Base-by-base conservation (phyloP, 2,888 invertebrate genomes). In the Eueremaeus valkanovi region DNA sequence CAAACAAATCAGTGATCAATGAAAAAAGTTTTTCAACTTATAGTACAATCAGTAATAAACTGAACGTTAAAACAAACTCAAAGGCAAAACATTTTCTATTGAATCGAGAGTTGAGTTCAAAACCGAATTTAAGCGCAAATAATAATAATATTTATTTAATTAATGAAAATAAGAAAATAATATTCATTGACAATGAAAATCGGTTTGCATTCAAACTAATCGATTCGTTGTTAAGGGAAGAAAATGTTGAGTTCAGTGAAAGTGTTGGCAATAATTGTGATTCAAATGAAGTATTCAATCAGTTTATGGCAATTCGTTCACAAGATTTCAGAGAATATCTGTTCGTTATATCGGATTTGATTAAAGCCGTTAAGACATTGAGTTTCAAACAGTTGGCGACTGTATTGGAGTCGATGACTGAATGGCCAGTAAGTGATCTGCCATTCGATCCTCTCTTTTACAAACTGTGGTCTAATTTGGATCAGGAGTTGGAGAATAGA, bases 121-220 rank as follows among this genome's bases (percentile, higher is more conserved):
- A 45, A 3, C 3, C 6, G 18, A 13, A 18, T 16, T 3, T 51
- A 21, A 51, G 21, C 21, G 2, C 21, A n/a, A 24, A 2, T 51
- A 6, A 45, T 16, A 13, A 6, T 3, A 45, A 16, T 16, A 13
- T 45, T 45, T 11, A 45, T 45, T 45, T 16, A 45, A 45, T 6
- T 3, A 45, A 18, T 11, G 45, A 45, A 16, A 16, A n/a, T 21
- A 24, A 55, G 2, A 27, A 21, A 11, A 6, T 27, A 5, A 31
- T 5, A 1, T 66, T 66, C 21, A 2, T 21, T 24, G 63, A 66
- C 63, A 66, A 66, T 36, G 63, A 66, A 36, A 66, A 66, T 21
- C 63, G 36, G 24, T 33, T 66, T 6, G 36, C 63, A 1, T 66
- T 66, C n/a, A 66, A 66, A 21, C n/a, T 66, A 21, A 58, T 58